Percentiles rank a stretch among this genome's conserved stretches.
Conservation (phyloP, 2,888 invertebrate genomes). For the Tipula lateralis region DNA sequence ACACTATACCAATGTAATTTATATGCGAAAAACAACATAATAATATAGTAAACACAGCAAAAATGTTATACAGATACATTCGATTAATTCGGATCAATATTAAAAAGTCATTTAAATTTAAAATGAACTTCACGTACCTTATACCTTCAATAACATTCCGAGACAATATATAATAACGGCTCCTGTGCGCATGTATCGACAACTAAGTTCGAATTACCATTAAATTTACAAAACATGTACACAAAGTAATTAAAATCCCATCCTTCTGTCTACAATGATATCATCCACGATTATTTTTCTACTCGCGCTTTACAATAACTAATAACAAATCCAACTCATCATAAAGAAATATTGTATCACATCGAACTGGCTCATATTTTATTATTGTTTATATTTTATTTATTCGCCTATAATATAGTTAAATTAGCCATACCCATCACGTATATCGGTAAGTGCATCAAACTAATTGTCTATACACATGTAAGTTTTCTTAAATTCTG, state of each 20-base stretch:
- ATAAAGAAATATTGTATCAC: background rate
- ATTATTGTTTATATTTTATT: background rate
- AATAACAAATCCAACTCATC: background rate
- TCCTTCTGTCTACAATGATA: background rate
- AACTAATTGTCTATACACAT: background rate
- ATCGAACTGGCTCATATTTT: background rate
- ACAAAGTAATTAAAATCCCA: background rate
- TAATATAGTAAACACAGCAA: too few relatives aligned
- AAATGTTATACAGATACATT: too few relatives aligned
- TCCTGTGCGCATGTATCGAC: background rate
- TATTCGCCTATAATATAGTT: background rate
- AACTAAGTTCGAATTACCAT: background rate
- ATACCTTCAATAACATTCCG: background rate
- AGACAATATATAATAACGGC: background rate
- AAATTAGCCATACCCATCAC: background rate
- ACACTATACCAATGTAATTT: too few relatives aligned
- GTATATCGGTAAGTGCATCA: background rate
- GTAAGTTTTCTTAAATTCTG: background rate
- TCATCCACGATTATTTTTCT: background rate
- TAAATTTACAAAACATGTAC: background rate
- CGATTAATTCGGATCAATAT: too few relatives aligned
- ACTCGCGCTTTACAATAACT: background rate
- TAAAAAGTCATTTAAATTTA: too few relatives aligned
- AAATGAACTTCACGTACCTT: background rate
- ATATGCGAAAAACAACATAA: too few relatives aligned